Evolutionary conservation across 2,797 vertebrate genomes (phyloP).

Genomic region (Scarus forsteni): DNA sequence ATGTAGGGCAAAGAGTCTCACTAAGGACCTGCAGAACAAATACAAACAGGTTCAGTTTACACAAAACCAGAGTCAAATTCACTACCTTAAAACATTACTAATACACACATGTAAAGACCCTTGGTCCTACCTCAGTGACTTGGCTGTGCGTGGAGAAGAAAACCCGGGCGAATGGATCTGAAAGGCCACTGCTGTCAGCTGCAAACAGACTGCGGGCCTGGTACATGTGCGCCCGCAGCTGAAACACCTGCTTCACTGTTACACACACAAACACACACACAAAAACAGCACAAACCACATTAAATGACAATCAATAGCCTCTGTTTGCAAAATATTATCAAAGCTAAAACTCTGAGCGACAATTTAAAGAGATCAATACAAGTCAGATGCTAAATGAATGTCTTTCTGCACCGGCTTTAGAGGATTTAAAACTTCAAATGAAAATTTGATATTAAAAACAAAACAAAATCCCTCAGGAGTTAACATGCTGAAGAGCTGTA

Average conservation of each 20-base stretch:
- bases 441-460: not conserved
- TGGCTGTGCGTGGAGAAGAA: conserved; percentile 99
- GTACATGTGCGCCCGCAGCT: conserved; percentile 98
- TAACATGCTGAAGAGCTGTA: not conserved
- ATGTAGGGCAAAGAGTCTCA: conserved; percentile 96
- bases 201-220: conserved; percentile 97
- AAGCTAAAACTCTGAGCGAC: conserved; percentile 7
- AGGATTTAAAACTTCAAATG: conserved; percentile 6
- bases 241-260: conserved; percentile 96
- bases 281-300: conserved; percentile 17
- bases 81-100: not conserved
- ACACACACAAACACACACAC: conserved; percentile 19
- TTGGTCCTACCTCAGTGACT: conserved; percentile 91
- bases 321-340: not conserved
- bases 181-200: conserved; percentile 95
- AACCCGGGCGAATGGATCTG: conserved; percentile 94
- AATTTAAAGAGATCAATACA: conserved; percentile 15
- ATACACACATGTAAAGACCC: not conserved
- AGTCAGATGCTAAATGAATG: conserved; percentile 6
- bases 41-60: not conserved
- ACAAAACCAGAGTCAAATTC: not conserved
- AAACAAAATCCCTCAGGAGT: not conserved
- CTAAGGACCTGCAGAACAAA: conserved; percentile 88
- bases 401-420: conserved; percentile 6
- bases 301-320: conserved; percentile 10